Conservation (phyloP, 2,888 invertebrate species). For the Sphaeridia pumilis region DNA sequence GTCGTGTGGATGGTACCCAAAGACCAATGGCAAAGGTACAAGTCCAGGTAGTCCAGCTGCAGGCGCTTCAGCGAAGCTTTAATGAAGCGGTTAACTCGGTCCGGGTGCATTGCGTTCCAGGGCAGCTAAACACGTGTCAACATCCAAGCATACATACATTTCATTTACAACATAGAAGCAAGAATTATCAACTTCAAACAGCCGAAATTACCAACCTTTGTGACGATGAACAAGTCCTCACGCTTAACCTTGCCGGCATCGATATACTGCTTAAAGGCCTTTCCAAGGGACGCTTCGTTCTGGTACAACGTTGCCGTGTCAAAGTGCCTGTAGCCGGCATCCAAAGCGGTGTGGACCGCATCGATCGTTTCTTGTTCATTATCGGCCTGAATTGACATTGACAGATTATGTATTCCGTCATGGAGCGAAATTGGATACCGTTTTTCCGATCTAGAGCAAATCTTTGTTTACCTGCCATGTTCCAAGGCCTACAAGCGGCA, state of each 20-base stretch:
- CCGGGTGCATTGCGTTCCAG: conserved; percentile 49
- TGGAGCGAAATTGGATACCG: too few species aligned
- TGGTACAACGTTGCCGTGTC: conserved; percentile 67
- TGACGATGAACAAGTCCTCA: conserved; percentile 71
- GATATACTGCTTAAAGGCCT: conserved; percentile 59
- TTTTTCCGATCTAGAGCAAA: too few species aligned
- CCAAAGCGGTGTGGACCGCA: conserved; percentile 57
- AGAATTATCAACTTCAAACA: neutral
- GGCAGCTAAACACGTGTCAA: conserved; percentile 47
- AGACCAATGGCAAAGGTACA: conserved; percentile 70
- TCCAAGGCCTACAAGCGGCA: conserved; percentile 63
- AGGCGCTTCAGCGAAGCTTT: conserved; percentile 56
- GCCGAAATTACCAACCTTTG: conserved; percentile 49
- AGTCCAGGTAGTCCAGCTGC: conserved; percentile 65
- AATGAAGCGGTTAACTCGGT: conserved; percentile 55
- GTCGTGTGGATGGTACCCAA: conserved; percentile 54
- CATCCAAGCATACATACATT: too few species aligned
- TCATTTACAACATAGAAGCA: neutral
- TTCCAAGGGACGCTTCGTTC: conserved; percentile 64
- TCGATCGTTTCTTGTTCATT: conserved; percentile 49
- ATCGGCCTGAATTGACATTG: conserved; percentile 18
- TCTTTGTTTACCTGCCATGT: conserved; percentile 58
- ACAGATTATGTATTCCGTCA: too few species aligned
- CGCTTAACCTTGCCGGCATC: conserved; percentile 54
- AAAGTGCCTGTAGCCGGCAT: conserved; percentile 69